phyloP scores from a whole-genome alignment of 2,797 vertebrate genomes.

The Halcyon badia region DNA sequence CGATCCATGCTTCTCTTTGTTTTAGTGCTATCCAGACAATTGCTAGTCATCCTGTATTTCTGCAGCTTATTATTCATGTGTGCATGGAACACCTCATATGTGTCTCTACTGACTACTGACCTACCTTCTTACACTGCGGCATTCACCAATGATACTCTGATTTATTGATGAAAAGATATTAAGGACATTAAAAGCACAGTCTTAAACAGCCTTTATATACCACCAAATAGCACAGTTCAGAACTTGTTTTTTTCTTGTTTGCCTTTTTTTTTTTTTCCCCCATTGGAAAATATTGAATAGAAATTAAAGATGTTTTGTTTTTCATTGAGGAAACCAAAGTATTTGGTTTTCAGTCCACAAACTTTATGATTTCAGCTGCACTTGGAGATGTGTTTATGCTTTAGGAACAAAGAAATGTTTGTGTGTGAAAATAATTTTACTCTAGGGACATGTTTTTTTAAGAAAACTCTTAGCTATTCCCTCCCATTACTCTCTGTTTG shows the following conservation, averaged over 20 bases:
- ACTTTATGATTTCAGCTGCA: neutral
- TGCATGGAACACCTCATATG: neutral
- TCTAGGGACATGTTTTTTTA: neutral
- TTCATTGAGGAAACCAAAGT: neutral
- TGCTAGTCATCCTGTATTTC: neutral
- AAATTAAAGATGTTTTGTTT: neutral
- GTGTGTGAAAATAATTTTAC: neutral
- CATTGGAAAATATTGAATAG: neutral
- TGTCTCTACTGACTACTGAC: neutral
- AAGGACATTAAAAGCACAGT: neutral
- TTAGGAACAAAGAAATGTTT: neutral
- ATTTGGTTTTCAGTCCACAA: neutral
- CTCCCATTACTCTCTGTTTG: neutral
- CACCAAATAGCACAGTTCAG: neutral
- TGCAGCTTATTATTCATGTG: neutral
- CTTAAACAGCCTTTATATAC: neutral
- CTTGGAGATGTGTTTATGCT: neutral
- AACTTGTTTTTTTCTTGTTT: neutral
- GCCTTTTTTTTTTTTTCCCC: neutral
- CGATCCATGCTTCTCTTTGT: neutral
- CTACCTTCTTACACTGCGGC: neutral
- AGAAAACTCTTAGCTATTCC: neutral
- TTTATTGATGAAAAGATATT: neutral
- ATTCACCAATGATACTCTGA: neutral
- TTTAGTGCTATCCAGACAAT: neutral